Percentiles rank a stretch among this genome's conserved stretches.
phyloP scores from a whole-genome alignment of 1,140 invertebrate species.

The Drosophila bocqueti region DNA sequence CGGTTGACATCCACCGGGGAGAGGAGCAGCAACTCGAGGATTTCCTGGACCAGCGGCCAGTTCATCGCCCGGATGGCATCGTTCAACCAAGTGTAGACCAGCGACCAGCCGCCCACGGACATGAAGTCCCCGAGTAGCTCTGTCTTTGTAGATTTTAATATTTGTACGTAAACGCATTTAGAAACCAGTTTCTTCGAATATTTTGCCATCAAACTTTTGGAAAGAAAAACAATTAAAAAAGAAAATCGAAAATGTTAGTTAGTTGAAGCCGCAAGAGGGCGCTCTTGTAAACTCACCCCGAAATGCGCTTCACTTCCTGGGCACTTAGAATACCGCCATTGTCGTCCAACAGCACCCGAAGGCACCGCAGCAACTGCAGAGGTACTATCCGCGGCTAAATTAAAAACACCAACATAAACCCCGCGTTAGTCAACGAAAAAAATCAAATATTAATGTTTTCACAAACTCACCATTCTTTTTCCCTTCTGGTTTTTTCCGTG shows the following conservation, averaged over 20 bases:
- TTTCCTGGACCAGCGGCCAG: conserved; percentile 93
- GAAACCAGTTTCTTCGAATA: conserved; percentile 98
- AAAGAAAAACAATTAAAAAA: conserved; percentile 84
- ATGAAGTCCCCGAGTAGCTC: conserved; percentile 95
- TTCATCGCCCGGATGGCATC: conserved; percentile 94
- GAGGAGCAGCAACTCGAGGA: conserved; percentile 92
- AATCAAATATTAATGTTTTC: too few species aligned
- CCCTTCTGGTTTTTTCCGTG: not conserved
- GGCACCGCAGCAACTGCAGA: conserved; percentile 92
- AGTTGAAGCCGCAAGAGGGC: conserved; percentile 42
- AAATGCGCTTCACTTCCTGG: conserved; percentile 93
- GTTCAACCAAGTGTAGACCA: conserved; percentile 94
- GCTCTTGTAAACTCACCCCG: conserved; percentile 87
- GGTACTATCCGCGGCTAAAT: conserved; percentile 95
- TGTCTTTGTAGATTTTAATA: conserved; percentile 94
- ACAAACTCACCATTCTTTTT: conserved; percentile 63
- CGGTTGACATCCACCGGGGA: conserved; percentile 95
- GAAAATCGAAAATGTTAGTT: conserved; percentile 7
- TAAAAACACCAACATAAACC: conserved; percentile 83
- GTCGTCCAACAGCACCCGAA: conserved; percentile 92
- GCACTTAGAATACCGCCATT: conserved; percentile 94
- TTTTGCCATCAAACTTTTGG: conserved; percentile 94
- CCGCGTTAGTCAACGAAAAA: conserved; percentile 4
- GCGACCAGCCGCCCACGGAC: conserved; percentile 94
- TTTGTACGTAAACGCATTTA: conserved; percentile 97